A percentile compares a stretch with the other conserved stretches of the same genome.
These are phyloP conservation scores for Siderastrea radians DNA, from an alignment of 92 coral and sea anemone genomes.

Conservation along the genomic window DNA sequence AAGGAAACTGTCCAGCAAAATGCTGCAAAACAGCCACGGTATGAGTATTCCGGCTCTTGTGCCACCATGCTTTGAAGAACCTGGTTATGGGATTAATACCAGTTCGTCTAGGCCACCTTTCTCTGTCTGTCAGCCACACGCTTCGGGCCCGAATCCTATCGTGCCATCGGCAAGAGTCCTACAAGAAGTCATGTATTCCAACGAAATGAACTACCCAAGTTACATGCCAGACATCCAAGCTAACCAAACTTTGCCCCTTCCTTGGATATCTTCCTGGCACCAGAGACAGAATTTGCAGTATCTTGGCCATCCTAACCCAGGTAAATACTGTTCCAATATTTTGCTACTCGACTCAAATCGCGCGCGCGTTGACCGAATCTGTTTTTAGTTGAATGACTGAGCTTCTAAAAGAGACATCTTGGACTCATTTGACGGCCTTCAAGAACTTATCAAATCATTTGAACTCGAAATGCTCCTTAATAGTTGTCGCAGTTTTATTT, in stretches of 20 bases:
- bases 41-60: conserved; percentile 86
- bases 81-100: conserved; percentile 74
- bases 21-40: conserved; percentile 83
- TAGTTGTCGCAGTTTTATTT: conserved; percentile 56
- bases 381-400: conserved; percentile 26
- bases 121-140: conserved; percentile 73
- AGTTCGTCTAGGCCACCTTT: conserved; percentile 74
- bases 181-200: conserved; percentile 87
- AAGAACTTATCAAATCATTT: conserved; percentile 57
- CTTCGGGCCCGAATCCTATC: conserved; percentile 49
- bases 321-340: conserved; percentile 38
- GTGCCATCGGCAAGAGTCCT: conserved; percentile 81
- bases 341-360: background rate
- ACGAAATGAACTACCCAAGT: conserved; percentile 81
- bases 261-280: conserved; percentile 80
- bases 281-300: conserved; percentile 81
- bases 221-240: conserved; percentile 80
- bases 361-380: conserved; percentile 26
- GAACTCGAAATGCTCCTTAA: conserved; percentile 67
- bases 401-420: conserved; percentile 33
- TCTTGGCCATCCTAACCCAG: conserved; percentile 88
- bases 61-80: conserved; percentile 87
- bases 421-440: conserved; percentile 48
- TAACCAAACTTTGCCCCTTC: conserved; percentile 75
- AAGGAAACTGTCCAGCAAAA: background rate